Evolutionary conservation across 2,113 vertebrate genomes (phyloP).

Genomic region (Mustela lutreola): DNA sequence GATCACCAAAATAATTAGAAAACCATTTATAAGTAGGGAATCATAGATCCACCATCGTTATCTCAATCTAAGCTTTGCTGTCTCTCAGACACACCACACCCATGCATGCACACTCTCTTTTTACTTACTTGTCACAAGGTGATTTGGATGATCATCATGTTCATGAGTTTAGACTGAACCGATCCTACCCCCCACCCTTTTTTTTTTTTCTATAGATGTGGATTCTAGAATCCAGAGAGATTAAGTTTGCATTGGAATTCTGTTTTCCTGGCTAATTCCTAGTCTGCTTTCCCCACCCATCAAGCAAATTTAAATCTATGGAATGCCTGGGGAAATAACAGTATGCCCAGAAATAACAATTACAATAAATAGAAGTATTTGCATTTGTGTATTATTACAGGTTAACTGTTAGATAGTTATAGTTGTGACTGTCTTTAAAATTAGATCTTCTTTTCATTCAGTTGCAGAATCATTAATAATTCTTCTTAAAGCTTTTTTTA

Average conservation of each 20-base stretch:
- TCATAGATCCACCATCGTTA: not conserved
- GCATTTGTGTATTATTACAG: not conserved
- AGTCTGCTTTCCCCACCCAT: not conserved
- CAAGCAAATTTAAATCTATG: not conserved
- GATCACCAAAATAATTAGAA: not conserved
- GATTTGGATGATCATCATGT: not conserved
- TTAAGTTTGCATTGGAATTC: not conserved
- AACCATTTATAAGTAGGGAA: not conserved
- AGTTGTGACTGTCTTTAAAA: not conserved
- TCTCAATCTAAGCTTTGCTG: not conserved
- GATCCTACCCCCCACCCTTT: no score
- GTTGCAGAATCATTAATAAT: not conserved
- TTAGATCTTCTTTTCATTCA: not conserved
- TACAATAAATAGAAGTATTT: conserved; percentile 5
- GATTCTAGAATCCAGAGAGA: not conserved
- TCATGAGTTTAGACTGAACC: not conserved
- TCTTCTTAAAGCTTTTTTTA: not conserved
- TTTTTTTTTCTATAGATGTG: not conserved
- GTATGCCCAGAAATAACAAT: not conserved
- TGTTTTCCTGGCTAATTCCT: not conserved
- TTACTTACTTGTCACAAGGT: not conserved
- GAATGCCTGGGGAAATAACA: not conserved
- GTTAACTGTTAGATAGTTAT: not conserved
- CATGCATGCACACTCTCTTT: not conserved
- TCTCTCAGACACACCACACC: not conserved